Percentiles rank a stretch among this genome's conserved stretches.
Evolutionary conservation across 2,113 vertebrate genomes (phyloP).

Genomic region (Marmota flaviventris): DNA sequence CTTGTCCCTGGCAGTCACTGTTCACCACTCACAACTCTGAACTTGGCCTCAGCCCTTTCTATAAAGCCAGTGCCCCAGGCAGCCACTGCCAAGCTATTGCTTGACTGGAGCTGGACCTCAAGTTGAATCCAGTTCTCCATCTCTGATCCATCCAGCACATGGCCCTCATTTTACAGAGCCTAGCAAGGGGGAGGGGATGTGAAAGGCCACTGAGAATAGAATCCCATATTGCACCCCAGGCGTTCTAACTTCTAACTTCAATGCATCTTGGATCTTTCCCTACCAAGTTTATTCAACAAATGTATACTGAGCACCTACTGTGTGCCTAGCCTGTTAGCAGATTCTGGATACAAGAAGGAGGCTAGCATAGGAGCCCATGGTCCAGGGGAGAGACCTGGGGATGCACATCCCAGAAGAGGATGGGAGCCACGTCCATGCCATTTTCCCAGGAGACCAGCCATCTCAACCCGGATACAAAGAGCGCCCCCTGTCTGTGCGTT

Average conservation of each 20-base stretch:
- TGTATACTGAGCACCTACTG: neutral
- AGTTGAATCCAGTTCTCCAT: neutral
- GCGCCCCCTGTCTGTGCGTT: neutral
- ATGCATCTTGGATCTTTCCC: neutral
- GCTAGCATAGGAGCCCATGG: neutral
- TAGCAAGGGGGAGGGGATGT: too few species aligned
- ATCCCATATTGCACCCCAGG: neutral
- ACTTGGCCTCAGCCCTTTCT: neutral
- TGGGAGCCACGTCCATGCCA: neutral
- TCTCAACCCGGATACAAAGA: neutral
- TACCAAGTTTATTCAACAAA: neutral
- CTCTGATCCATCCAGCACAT: neutral
- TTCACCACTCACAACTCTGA: neutral
- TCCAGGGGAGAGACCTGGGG: neutral
- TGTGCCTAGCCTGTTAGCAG: neutral
- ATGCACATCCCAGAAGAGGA: neutral
- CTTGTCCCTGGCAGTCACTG: neutral
- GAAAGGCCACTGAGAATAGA: neutral
- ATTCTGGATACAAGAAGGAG: neutral
- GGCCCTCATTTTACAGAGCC: neutral
- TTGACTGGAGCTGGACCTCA: neutral
- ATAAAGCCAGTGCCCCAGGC: too few species aligned
- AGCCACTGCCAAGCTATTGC: neutral
- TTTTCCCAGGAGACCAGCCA: neutral
- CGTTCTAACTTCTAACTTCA: neutral